phyloP scores from a whole-genome alignment of 1,140 invertebrate species.

The Carcinoscorpius rotundicauda region DNA sequence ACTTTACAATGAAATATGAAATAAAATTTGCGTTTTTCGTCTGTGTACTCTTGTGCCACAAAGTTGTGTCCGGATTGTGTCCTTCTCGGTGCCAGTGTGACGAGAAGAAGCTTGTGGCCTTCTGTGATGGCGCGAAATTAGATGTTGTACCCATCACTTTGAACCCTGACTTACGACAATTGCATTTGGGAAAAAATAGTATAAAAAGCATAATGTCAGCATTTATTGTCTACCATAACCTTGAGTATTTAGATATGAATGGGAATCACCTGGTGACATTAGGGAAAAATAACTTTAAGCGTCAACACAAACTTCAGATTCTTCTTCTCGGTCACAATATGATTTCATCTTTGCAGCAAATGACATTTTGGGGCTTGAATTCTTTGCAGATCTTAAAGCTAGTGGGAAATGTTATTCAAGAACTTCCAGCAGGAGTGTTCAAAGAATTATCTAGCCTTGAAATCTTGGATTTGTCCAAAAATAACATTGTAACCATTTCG shows the following conservation, averaged over 20 bases:
- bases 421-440: constrained; percentile 60
- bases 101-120: constrained; percentile 73
- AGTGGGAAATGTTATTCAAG: constrained; percentile 63
- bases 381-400: constrained; percentile 57
- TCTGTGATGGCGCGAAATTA: constrained; percentile 66
- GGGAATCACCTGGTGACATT: constrained; percentile 65
- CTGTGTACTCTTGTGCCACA: no score
- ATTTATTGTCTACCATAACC: constrained; percentile 70
- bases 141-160: constrained; percentile 83
- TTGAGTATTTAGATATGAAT: constrained; percentile 68
- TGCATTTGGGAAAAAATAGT: constrained; percentile 70
- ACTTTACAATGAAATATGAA: no score
- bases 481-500: constrained; percentile 67
- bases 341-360: constrained; percentile 41
- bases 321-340: constrained; percentile 21
- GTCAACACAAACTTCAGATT: constrained; percentile 50
- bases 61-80: constrained; percentile 30
- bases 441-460: constrained; percentile 56
- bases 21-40: no score
- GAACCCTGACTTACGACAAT: constrained; percentile 69
- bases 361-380: constrained; percentile 58
- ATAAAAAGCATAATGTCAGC: constrained; percentile 75
- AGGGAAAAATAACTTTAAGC: constrained; percentile 53
- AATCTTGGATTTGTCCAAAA: constrained; percentile 74
- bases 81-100: constrained; percentile 71